Percentiles rank a stretch among this genome's conserved stretches.
Conservation (phyloP, 1,140 invertebrate species). For the Drosophila setifemur region DNA sequence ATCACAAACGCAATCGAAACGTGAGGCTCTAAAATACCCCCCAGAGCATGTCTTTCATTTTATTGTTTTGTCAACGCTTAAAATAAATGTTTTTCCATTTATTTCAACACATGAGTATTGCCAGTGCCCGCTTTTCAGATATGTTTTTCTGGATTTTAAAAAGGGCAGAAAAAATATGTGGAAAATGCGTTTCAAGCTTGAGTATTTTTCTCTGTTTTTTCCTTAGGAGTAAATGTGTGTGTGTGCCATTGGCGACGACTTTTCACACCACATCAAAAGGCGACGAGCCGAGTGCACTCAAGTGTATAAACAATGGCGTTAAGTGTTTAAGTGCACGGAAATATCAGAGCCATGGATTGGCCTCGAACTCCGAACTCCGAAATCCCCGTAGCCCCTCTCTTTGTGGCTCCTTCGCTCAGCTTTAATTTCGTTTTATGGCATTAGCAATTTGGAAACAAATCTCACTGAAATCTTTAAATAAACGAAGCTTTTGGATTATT, state of each 20-base stretch:
- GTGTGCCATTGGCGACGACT: conserved; percentile 64
- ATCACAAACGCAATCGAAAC: conserved; percentile 52
- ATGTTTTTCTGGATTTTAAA: conserved; percentile 60
- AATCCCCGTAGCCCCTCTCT: background rate
- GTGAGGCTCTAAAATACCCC: conserved; percentile 42
- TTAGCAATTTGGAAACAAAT: conserved; percentile 61
- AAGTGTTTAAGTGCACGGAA: conserved; percentile 80
- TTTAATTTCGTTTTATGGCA: conserved; percentile 72
- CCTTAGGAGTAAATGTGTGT: too few relatives aligned
- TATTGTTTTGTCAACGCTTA: conserved; percentile 79
- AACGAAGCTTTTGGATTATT: background rate
- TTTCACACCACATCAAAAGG: conserved; percentile 78
- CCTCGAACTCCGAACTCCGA: conserved; percentile 44
- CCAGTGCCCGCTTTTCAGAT: conserved; percentile 42
- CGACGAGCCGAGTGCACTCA: conserved; percentile 71
- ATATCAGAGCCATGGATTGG: conserved; percentile 66
- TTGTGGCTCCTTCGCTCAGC: conserved; percentile 1
- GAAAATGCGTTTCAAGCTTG: conserved; percentile 55
- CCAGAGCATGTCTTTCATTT: conserved; percentile 74
- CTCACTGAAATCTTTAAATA: background rate
- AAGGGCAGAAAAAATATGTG: conserved; percentile 14
- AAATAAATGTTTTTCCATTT: conserved; percentile 80
- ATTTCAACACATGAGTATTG: conserved; percentile 77
- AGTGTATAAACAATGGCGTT: conserved; percentile 81
- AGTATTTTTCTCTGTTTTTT: conserved; percentile 7